Evolutionary conservation across 2,113 vertebrate genomes (phyloP).

Genomic region (Muntiacus reevesi): DNA sequence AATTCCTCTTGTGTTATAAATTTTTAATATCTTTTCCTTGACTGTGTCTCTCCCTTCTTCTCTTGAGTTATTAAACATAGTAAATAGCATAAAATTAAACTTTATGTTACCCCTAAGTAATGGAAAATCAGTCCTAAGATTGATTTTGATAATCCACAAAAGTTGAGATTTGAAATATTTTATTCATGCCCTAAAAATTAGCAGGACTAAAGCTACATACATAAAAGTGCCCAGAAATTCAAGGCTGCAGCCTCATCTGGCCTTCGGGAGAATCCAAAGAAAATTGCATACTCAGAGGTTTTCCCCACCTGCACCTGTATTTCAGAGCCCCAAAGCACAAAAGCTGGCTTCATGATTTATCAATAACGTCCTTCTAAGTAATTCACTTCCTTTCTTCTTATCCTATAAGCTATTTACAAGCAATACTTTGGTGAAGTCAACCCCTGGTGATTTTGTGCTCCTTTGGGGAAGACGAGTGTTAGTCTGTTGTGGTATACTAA

Average conservation of each 20-base stretch:
- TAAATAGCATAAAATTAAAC: conserved; percentile 76
- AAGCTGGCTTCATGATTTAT: conserved; percentile 44
- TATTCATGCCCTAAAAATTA: conserved; percentile 75
- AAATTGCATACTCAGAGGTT: conserved; percentile 61
- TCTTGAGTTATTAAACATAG: conserved; percentile 71
- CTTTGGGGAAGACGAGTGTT: neutral
- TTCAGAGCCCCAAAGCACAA: conserved; percentile 17
- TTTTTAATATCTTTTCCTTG: conserved; percentile 68
- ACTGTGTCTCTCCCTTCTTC: conserved; percentile 48
- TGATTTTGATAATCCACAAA: conserved; percentile 72
- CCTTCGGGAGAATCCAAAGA: conserved; percentile 49
- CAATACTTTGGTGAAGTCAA: conserved; percentile 7
- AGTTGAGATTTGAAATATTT: conserved; percentile 74
- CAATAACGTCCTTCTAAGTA: conserved; percentile 27
- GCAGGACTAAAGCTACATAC: conserved; percentile 52
- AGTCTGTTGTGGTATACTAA: neutral
- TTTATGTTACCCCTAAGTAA: conserved; percentile 73
- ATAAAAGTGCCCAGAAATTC: conserved; percentile 67
- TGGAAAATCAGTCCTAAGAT: conserved; percentile 69
- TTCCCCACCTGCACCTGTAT: neutral
- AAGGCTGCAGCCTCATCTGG: conserved; percentile 36
- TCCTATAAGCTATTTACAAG: conserved; percentile 49
- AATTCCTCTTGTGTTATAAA: conserved; percentile 61
- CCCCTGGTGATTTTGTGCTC: conserved; percentile 15
- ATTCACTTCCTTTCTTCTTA: conserved; percentile 25